Conservation (phyloP, 2,888 invertebrate species). For the Cataglyphis rosenhaueri region DNA sequence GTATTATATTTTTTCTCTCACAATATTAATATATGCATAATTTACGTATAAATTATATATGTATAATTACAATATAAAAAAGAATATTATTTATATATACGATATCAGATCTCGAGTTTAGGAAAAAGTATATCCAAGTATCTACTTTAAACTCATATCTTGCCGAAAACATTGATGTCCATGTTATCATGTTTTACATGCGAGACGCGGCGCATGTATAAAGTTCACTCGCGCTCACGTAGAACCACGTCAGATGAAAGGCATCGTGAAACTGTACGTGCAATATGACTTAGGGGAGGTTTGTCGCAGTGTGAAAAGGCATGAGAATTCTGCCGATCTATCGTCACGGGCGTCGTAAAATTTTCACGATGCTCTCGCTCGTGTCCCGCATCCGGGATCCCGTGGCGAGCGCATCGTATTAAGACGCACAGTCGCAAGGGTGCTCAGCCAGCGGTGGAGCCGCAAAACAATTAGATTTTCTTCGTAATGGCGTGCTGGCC, state of each 20-base stretch:
- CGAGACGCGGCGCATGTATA: background rate
- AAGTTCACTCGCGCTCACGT: slow-evolving; percentile 19
- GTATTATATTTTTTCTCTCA: background rate
- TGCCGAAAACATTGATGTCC: background rate
- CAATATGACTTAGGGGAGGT: background rate
- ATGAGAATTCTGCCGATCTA: slow-evolving; percentile 17
- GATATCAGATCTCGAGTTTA: background rate
- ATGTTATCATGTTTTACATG: slow-evolving; percentile 43
- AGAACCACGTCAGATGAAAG: slow-evolving; percentile 4
- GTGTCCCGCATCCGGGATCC: slow-evolving; percentile 46
- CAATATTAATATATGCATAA: background rate
- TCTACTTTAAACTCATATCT: slow-evolving; percentile 1
- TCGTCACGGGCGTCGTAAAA: slow-evolving; percentile 55
- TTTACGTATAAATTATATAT: no score
- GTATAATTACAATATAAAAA: background rate
- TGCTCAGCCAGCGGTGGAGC: slow-evolving; percentile 19
- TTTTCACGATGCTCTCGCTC: slow-evolving; percentile 53
- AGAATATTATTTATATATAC: background rate
- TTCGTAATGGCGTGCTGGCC: slow-evolving; percentile 67
- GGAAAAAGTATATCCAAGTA: background rate
- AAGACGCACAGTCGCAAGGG: slow-evolving; percentile 40
- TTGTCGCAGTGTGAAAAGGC: background rate
- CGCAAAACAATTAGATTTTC: slow-evolving; percentile 71
- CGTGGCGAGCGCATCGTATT: slow-evolving; percentile 15
- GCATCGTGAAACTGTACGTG: background rate